phyloP scores from a whole-genome alignment of 2,888 invertebrate species.

The Ceratothoa steindachneri region DNA sequence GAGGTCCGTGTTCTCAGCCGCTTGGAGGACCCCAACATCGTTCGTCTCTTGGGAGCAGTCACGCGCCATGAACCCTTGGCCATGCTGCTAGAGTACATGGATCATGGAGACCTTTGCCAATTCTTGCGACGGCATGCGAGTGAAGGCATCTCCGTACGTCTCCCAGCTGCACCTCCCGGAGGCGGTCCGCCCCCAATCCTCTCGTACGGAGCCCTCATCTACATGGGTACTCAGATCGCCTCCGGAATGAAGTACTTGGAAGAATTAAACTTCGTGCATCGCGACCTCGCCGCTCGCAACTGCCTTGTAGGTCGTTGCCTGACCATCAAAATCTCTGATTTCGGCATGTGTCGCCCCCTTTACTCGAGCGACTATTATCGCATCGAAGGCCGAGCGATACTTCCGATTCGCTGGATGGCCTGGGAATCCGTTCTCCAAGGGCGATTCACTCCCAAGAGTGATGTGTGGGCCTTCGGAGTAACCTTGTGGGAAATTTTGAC shows the following conservation, averaged over 20 bases:
- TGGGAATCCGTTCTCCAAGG: conserved; percentile 83
- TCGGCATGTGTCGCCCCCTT: conserved; percentile 67
- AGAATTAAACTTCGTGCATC: conserved; percentile 75
- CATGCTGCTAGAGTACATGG: conserved; percentile 81
- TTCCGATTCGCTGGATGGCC: conserved; percentile 85
- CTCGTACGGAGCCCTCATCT: conserved; percentile 76
- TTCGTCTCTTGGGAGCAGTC: conserved; percentile 74
- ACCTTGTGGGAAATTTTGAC: conserved; percentile 82
- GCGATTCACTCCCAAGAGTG: conserved; percentile 77
- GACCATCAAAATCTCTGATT: conserved; percentile 69
- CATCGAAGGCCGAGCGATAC: conserved; percentile 62
- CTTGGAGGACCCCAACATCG: conserved; percentile 76
- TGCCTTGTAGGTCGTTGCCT: conserved; percentile 74
- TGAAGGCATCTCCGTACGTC: conserved; percentile 64
- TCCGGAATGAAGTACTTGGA: conserved; percentile 88
- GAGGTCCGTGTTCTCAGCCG: conserved; percentile 80
- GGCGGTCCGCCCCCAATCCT: conserved; percentile 24
- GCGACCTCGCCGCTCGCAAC: conserved; percentile 80
- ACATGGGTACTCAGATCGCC: conserved; percentile 80
- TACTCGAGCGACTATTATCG: conserved; percentile 75
- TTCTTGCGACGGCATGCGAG: conserved; percentile 68
- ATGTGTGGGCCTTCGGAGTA: conserved; percentile 84
- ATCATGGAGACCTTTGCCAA: conserved; percentile 75
- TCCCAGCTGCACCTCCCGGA: conserved; percentile 55
- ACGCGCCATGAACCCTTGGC: conserved; percentile 76